Evolutionary conservation across 2,113 vertebrate species (phyloP).

Genomic region (Dermatemys mawii): DNA sequence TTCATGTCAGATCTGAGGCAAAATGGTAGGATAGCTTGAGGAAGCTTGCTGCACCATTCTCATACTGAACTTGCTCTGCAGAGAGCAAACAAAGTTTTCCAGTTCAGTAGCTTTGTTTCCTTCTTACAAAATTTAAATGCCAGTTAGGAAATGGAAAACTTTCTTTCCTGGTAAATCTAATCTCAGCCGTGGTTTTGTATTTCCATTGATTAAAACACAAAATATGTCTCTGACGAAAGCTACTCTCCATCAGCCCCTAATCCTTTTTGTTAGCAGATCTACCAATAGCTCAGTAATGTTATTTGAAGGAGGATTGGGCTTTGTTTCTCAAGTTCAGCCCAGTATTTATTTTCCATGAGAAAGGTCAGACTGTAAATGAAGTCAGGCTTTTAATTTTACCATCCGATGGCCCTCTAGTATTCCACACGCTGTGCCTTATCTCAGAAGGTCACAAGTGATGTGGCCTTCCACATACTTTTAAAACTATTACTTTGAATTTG

Average conservation of each 20-base stretch:
- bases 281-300: not conserved
- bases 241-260: not conserved
- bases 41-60: not conserved
- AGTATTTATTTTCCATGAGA: not conserved
- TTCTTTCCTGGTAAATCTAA: not conserved
- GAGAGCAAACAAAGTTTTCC: not conserved
- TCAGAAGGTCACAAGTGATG: not conserved
- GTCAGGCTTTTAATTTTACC: conserved; percentile 29
- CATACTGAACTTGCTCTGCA: not conserved
- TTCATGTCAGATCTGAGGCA: not conserved
- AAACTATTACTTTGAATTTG: not conserved
- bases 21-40: not conserved
- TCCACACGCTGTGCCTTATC: conserved; percentile 1
- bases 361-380: not conserved
- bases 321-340: not conserved
- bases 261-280: not conserved
- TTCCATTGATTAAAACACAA: not conserved
- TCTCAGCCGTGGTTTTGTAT: not conserved
- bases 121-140: not conserved
- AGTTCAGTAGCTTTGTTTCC: not conserved
- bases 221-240: rapidly evolving
- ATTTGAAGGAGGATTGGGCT: not conserved
- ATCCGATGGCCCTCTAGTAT: conserved; percentile 12
- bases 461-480: not conserved
- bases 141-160: not conserved